phyloP scores from a whole-genome alignment of 2,888 invertebrate species.

The Caenorhabditis afra region DNA sequence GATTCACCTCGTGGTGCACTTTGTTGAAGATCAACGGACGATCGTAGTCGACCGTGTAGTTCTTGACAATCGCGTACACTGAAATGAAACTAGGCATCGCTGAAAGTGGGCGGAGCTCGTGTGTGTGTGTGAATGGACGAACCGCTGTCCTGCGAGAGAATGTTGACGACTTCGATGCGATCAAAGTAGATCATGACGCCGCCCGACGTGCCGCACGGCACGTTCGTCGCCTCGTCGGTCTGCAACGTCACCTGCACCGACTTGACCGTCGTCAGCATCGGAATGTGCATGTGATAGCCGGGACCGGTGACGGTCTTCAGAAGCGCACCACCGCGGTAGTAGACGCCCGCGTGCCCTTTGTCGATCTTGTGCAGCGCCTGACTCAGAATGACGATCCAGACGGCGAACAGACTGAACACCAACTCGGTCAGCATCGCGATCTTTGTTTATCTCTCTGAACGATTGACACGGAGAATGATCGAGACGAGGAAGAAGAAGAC shows the following conservation, averaged over 20 bases:
- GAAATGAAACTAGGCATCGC: conserved; percentile 63
- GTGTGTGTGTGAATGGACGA: no score
- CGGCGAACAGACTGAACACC: conserved; percentile 69
- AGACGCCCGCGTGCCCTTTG: conserved; percentile 92
- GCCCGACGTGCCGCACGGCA: conserved; percentile 93
- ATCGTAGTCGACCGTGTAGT: conserved; percentile 93
- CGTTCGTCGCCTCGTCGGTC: conserved; percentile 94
- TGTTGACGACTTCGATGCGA: conserved; percentile 92
- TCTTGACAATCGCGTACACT: conserved; percentile 90
- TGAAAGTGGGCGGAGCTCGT: no score
- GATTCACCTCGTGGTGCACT: conserved; percentile 88
- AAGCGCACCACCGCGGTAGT: conserved; percentile 92
- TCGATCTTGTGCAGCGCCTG: conserved; percentile 89
- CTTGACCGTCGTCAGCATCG: conserved; percentile 88
- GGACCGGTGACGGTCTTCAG: conserved; percentile 88
- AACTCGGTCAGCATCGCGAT: conserved; percentile 59
- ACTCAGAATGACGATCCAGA: conserved; percentile 72
- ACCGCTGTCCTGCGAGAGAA: conserved; percentile 87
- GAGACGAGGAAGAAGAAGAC: no score
- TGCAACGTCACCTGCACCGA: conserved; percentile 90
- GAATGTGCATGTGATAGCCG: conserved; percentile 93
- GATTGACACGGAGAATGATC: no score
- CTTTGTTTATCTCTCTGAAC: no score
- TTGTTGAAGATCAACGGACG: conserved; percentile 92
- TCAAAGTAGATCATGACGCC: conserved; percentile 95